Conservation (phyloP, 2,113 vertebrate genomes). For the Felis catus region F.catus_Fca126_mat1.0 CM031417.1:128648501-128649000, state of each 20-base stretch:
- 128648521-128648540: not conserved
- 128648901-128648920: not conserved
- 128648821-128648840: not conserved
- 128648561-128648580: constrained; percentile 22
- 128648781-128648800: not conserved
- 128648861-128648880: not conserved
- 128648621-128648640: not conserved
- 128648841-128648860: not conserved
- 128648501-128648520: not conserved
- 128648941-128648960: not conserved
- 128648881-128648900: not conserved
- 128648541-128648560: constrained; percentile 31
- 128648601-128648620: not conserved
- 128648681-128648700: not conserved
- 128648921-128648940: not conserved
- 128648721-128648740: not conserved
- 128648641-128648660: not conserved
- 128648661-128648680: not conserved
- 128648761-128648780: not conserved
- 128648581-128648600: constrained; percentile 36
- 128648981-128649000: not conserved
- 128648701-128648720: not conserved
- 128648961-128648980: not conserved
- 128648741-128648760: not conserved
- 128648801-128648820: not conserved